phyloP scores from a whole-genome alignment of 2,797 vertebrate species.

The Rhinogobio ventralis region DNA sequence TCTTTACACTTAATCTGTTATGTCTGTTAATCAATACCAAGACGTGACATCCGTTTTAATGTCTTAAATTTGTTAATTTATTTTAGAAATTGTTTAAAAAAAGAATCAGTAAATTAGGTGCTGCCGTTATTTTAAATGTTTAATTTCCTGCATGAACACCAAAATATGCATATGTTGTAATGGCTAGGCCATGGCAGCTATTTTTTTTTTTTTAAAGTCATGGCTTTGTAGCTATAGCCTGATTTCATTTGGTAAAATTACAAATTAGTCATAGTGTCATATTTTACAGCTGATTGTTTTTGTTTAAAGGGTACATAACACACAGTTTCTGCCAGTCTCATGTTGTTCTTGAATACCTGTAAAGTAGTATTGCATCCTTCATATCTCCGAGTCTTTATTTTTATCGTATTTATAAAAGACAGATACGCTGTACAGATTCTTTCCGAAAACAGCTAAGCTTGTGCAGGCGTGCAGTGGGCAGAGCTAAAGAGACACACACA shows the following conservation, averaged over 20 bases:
- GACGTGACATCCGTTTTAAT: neutral
- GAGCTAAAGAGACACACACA: no score
- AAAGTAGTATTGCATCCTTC: no score
- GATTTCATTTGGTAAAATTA: neutral
- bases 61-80: constrained; percentile 4
- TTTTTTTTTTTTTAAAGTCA: neutral
- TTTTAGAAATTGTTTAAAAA: neutral
- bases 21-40: constrained; percentile 33
- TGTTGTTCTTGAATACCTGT: no score
- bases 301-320: no score
- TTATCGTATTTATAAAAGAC: no score
- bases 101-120: neutral
- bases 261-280: neutral
- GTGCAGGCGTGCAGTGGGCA: no score
- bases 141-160: neutral
- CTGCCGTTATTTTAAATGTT: neutral
- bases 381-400: no score
- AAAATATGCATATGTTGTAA: neutral
- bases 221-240: neutral
- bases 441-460: no score
- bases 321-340: no score
- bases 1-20: constrained; percentile 33
- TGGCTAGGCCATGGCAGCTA: no score
- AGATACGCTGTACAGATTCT: no score
- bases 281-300: neutral